A percentile compares a stretch with the other conserved stretches of the same genome.
phyloP scores from a whole-genome alignment of 2,888 invertebrate species.

The Hyposoter didymator region DNA sequence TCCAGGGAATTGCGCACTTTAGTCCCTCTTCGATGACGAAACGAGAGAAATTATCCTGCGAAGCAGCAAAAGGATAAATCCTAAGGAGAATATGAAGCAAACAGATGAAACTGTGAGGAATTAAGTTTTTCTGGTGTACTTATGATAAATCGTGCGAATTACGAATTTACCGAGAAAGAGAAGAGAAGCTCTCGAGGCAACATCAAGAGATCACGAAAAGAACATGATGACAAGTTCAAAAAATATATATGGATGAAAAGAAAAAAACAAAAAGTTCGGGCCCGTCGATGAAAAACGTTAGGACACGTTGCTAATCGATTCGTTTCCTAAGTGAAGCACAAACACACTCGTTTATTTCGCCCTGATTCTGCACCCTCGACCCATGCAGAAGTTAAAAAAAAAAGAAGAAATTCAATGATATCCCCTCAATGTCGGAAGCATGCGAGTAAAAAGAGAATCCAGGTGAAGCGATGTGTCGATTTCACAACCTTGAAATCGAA shows the following conservation, averaged over 20 bases:
- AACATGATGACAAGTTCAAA: constrained; percentile 13
- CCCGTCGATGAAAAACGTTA: constrained; percentile 13
- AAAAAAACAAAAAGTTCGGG: neutral
- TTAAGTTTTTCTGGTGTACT: constrained; percentile 52
- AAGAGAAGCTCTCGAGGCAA: neutral
- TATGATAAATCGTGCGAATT: constrained; percentile 55
- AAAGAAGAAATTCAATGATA: neutral
- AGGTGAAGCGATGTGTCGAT: constrained; percentile 53
- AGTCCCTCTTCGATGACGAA: no score
- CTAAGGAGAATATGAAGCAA: neutral
- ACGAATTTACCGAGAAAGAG: constrained; percentile 55
- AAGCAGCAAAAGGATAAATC: neutral
- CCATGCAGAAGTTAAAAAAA: constrained; percentile 3
- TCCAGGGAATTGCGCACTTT: neutral
- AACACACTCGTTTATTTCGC: constrained; percentile 25
- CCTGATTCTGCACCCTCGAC: neutral
- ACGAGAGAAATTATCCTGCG: neutral
- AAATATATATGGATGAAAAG: constrained; percentile 13
- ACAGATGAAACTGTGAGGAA: constrained; percentile 3
- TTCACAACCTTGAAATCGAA: constrained; percentile 56
- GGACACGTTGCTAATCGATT: constrained; percentile 49
- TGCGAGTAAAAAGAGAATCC: constrained; percentile 8
- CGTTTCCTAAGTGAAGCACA: constrained; percentile 57
- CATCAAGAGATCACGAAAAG: constrained; percentile 14
- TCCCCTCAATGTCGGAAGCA: neutral